These are phyloP conservation scores for Stegodyphus dumicola DNA, from an alignment of 1,140 invertebrate species.

Conservation along the genomic window DNA sequence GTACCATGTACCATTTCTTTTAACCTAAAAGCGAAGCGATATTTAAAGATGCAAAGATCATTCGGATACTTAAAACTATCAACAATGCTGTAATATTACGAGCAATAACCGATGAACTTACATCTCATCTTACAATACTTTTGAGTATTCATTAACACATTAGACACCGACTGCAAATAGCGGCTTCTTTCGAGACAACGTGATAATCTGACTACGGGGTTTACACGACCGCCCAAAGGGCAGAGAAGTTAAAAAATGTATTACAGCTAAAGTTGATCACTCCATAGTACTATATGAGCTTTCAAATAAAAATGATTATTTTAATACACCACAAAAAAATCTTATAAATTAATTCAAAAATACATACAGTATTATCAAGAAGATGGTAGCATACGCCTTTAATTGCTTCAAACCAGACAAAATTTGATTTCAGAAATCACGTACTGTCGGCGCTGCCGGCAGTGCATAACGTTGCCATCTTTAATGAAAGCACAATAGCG, in stretches of 20 bases:
- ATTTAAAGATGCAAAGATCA: too few species aligned
- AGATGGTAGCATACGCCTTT: neutral
- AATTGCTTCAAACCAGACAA: neutral
- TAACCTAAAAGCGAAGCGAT: too few species aligned
- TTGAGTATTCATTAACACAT: neutral
- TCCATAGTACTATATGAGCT: neutral
- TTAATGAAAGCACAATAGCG: too few species aligned
- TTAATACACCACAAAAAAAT: neutral
- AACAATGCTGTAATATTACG: too few species aligned
- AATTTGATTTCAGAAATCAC: neutral
- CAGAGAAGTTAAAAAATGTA: constrained; percentile 27
- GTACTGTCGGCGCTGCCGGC: neutral
- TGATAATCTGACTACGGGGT: constrained; percentile 57
- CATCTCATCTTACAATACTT: too few species aligned
- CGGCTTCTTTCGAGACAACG: constrained; percentile 50
- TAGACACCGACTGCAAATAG: constrained; percentile 39
- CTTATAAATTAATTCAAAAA: neutral
- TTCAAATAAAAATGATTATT: neutral
- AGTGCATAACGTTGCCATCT: neutral
- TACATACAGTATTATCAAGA: neutral
- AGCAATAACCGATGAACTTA: too few species aligned
- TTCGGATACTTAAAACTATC: too few species aligned
- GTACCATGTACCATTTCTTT: too few species aligned
- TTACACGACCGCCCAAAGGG: constrained; percentile 59
- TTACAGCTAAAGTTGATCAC: neutral